Evolutionary conservation across 2,797 vertebrate species (phyloP), one percentile per base, ranked within the genome.

Genomic region (Spinus pinus): DNA sequence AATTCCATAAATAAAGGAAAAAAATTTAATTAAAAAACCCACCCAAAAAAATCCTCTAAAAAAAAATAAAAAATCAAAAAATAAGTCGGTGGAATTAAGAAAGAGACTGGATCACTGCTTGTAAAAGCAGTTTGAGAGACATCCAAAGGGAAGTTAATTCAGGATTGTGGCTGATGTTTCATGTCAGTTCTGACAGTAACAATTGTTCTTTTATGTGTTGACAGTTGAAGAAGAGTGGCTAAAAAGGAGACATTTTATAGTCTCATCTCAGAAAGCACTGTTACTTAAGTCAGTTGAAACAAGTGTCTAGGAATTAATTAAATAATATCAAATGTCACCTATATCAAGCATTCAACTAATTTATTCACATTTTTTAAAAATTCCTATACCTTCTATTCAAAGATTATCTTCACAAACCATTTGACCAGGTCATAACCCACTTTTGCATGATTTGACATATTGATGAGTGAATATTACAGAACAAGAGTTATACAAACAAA

Each of bases 121-220:
- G 42, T 58, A 56, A 78, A 74, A 87, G 46, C 49, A 81, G 88
- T 56, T 78, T 84, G 91, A 94, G 86, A 95, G 84, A 90, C 42
- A 88, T 70, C 39, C 78, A 93, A 77, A 83, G 7, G 44, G 50
- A 94, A 95, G 80, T 88, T 95, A 97, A 96, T 95, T 91, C 91
- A 88, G 62, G 53, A 93, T 89, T 90, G 41, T 70, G 56, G 49
- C 64, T 96, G 94, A 97, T 90, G 81, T 94, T 18, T 44, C 89
- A 37, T 92, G 96, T 95, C 96, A 97, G 42, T 90, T 95, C 81
- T 97, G 95, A 96, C 95, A 97, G 86, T 49, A 69, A 65, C 88
- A 95, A 93, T 88, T 94, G 79, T 79, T 95, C 75, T 79, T 94
- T 82, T 77, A 70, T 51, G 49, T 89, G 89, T 46, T 97, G 97